Conservation (phyloP, 2,888 invertebrate species). For the Cantharis rustica region DNA sequence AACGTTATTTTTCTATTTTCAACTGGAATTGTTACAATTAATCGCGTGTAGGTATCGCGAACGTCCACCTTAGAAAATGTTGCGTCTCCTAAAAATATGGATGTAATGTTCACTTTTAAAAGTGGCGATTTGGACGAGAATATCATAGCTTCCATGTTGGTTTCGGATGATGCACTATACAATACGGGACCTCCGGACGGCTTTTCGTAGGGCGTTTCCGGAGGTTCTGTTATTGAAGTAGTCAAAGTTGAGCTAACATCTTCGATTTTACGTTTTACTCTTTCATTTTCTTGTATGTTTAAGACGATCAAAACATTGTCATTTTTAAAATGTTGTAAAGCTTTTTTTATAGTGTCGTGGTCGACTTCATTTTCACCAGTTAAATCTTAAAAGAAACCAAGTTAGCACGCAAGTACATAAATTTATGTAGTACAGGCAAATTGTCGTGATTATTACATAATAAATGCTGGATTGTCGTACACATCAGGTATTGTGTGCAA, state of each 20-base stretch:
- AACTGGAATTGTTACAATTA: constrained; percentile 47
- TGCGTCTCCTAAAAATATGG: constrained; percentile 26
- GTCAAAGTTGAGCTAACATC: background rate
- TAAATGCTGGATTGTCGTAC: too few species aligned
- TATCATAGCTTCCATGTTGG: constrained; percentile 36
- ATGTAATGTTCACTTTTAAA: constrained; percentile 37
- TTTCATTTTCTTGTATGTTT: constrained; percentile 2
- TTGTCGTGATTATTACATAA: constrained; percentile 47
- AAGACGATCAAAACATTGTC: constrained; percentile 3
- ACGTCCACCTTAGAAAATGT: constrained; percentile 32
- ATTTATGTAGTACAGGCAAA: constrained; percentile 66
- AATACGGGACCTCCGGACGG: constrained; percentile 42
- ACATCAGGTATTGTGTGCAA: too few species aligned
- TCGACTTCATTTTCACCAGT: constrained; percentile 21
- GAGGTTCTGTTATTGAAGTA: background rate
- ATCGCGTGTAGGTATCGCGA: constrained; percentile 38
- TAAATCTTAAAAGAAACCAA: constrained; percentile 16
- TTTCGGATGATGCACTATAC: constrained; percentile 38
- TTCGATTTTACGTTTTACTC: constrained; percentile 27
- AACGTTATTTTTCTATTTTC: constrained; percentile 48
- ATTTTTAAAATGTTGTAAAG: constrained; percentile 9
- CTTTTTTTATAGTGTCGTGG: constrained; percentile 19
- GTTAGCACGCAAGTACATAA: constrained; percentile 60
- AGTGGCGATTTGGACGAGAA: constrained; percentile 48
- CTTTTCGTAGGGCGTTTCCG: constrained; percentile 12